Conservation (phyloP, 2,888 invertebrate genomes). For the Tiphia femorata region DNA sequence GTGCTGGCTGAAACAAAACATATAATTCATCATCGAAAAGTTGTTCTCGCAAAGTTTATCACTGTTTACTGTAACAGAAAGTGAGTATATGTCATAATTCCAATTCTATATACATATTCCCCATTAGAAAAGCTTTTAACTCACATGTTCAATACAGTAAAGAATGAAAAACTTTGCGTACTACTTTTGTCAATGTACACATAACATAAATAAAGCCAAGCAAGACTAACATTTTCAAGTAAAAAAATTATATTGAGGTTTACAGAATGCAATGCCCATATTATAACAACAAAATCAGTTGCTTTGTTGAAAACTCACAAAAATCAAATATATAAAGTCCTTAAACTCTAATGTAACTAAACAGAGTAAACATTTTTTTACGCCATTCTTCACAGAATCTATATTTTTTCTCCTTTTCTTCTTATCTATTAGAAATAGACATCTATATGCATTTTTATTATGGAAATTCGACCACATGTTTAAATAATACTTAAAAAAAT, state of each 20-base stretch:
- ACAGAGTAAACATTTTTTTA: no score
- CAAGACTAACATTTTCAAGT: no score
- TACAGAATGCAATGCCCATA: neutral
- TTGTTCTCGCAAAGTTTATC: slow-evolving; percentile 59
- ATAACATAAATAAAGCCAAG: no score
- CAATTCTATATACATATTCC: neutral
- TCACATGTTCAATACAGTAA: slow-evolving; percentile 46
- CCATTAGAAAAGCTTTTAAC: no score
- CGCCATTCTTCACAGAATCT: no score
- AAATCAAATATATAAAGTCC: slow-evolving; percentile 2
- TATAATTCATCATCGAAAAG: slow-evolving; percentile 47
- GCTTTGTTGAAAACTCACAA: neutral
- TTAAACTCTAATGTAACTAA: no score
- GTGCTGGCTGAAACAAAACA: slow-evolving; percentile 60
- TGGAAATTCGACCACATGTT: no score
- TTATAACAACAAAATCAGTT: neutral
- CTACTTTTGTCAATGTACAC: slow-evolving; percentile 1
- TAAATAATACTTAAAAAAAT: no score
- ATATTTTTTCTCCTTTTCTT: no score
- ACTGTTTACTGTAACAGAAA: slow-evolving; percentile 35
- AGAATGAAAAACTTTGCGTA: slow-evolving; percentile 57
- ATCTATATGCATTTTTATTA: no score
- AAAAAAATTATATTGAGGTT: no score
- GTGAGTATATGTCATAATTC: slow-evolving; percentile 1
- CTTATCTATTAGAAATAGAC: no score